Evolutionary conservation across 2,888 invertebrate species (phyloP).

Genomic region (Pocota personata): DNA sequence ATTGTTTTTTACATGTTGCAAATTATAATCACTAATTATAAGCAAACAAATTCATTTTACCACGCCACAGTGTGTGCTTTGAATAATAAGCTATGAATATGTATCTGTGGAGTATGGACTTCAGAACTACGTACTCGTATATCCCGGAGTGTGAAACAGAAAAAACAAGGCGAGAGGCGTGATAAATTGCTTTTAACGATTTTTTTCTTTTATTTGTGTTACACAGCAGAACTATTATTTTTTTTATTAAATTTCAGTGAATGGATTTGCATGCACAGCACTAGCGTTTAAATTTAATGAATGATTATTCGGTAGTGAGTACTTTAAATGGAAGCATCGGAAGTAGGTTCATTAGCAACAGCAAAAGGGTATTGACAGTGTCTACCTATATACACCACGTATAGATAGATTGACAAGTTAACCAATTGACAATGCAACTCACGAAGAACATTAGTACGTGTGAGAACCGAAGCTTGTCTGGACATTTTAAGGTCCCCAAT

Average conservation of each 20-base stretch:
- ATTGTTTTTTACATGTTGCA: neutral
- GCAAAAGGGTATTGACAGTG: neutral
- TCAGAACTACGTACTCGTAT: too few species aligned
- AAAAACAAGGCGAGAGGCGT: neutral
- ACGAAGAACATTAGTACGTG: neutral
- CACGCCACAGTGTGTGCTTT: neutral
- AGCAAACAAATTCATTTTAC: neutral
- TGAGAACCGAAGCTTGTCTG: too few species aligned
- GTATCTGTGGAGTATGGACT: neutral
- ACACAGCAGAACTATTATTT: neutral
- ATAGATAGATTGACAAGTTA: neutral
- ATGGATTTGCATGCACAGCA: neutral
- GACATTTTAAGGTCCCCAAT: too few species aligned
- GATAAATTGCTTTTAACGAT: neutral
- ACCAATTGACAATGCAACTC: neutral
- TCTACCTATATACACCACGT: neutral
- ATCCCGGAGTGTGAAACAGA: neutral
- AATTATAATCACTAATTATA: conserved; percentile 19
- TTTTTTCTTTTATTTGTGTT: neutral
- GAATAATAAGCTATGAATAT: neutral
- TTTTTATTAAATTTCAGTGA: neutral
- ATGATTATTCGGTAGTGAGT: neutral
- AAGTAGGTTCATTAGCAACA: neutral
- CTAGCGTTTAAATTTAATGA: neutral
- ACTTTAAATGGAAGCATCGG: neutral